Evolutionary conservation across 2,113 vertebrate genomes (phyloP), one percentile per base, ranked within the genome.

Genomic region (Centropristis striata): DNA sequence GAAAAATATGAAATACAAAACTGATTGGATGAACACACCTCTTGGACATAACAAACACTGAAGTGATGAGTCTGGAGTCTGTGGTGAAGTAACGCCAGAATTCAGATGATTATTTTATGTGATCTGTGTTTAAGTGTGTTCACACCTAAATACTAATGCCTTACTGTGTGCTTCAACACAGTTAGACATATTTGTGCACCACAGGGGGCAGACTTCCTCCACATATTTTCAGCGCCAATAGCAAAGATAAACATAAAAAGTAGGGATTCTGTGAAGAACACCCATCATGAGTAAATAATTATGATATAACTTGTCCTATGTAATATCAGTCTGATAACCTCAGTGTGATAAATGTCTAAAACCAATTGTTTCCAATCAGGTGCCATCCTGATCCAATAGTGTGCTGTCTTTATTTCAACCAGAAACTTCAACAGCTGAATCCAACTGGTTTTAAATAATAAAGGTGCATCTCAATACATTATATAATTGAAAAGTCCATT

Each of bases 161-260:
- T 32, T 57, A 23, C 18, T 37, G 28, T 21, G 9, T 8, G 72
- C 25, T 46, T 53, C 41, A 79, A 64, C 44, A 72, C 66, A 55
- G 37, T 37, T 44, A 42, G 46, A 53, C 16, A 58, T 27, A 15
- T n/a, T 16, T 41, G 41, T 70, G 32, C 25, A 23, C 15, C 32
- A 55, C 68, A 83, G 74, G 64, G 80, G 70, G 83, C 74, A 69
- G 54, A 57, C 25, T 80, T 60, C 32, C 23, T 21, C 37, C 50
- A 71, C n/a, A 50, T 5, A 36, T 4, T 25, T 0, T 50, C 13
- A 68, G 50, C 36, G 10, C 55, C n/a, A 55, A 37, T 2, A n/a
- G 66, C 51, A 58, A 41, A 71, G 28, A 32, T 28, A 20, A 54
- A 64, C 60, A 68, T 18, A 53, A 46, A 23, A 37, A 65, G 4